Conservation (phyloP, 2,113 vertebrate genomes). For the Callionymus lyra region DNA sequence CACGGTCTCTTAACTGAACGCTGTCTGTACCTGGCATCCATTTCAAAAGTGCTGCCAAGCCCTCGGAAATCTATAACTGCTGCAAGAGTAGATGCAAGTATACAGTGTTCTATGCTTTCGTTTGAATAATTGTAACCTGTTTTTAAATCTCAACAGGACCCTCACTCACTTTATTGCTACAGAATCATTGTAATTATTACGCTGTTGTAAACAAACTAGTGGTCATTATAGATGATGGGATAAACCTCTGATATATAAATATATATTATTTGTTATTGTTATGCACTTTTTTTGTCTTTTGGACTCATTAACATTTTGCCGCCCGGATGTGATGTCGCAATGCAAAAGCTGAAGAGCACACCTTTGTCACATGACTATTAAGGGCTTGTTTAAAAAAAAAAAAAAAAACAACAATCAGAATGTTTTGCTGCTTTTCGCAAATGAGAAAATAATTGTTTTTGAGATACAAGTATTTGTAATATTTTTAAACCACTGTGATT, state of each 20-base stretch:
- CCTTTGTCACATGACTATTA: constrained; percentile 52
- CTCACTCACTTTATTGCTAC: constrained; percentile 17
- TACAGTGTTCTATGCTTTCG: constrained; percentile 37
- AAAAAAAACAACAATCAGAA: constrained; percentile 59
- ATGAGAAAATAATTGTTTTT: constrained; percentile 42
- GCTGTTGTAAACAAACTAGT: constrained; percentile 22
- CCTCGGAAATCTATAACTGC: constrained; percentile 8
- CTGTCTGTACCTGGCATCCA: constrained; percentile 22
- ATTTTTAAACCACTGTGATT: constrained; percentile 75
- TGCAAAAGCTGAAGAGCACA: constrained; percentile 51
- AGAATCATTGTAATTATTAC: constrained; percentile 21
- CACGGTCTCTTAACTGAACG: too few relatives aligned
- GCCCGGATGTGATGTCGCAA: constrained; percentile 27
- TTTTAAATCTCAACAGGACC: constrained; percentile 29
- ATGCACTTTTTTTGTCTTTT: constrained; percentile 55
- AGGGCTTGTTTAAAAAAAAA: constrained; percentile 63
- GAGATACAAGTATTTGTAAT: constrained; percentile 63
- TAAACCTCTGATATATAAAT: constrained; percentile 39
- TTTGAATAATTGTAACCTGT: constrained; percentile 34
- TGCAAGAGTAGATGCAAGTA: constrained; percentile 30
- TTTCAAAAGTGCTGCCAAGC: constrained; percentile 20
- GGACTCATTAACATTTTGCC: constrained; percentile 42
- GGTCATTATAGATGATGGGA: constrained; percentile 23
- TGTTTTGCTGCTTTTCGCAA: constrained; percentile 70
- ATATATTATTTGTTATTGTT: constrained; percentile 48